Conservation (phyloP, 2,797 vertebrate genomes). For the Megaceryle alcyon region DNA sequence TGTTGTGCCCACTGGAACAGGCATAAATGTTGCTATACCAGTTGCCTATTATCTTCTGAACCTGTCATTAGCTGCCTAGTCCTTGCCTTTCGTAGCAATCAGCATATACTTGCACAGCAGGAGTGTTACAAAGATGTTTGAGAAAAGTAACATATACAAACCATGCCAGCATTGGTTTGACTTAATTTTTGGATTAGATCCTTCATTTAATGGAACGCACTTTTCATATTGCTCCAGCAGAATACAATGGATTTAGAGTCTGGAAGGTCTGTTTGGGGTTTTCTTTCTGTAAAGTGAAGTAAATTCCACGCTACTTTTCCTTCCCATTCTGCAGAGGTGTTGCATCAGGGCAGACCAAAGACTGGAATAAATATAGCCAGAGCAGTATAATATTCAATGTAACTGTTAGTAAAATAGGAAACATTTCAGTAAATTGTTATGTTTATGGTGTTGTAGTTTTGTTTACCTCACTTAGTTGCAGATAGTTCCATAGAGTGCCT, state of each 20-base stretch:
- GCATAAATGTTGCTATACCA: rapidly evolving
- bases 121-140: not conserved
- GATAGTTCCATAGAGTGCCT: not conserved
- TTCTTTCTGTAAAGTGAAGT: not conserved
- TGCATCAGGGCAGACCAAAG: not conserved
- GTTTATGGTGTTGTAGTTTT: not conserved
- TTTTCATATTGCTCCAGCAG: not conserved
- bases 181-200: not conserved
- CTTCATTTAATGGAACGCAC: not conserved
- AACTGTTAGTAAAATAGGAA: not conserved
- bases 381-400: not conserved
- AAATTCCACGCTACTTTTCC: not conserved
- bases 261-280: not conserved
- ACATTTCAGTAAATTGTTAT: not conserved
- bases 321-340: not conserved
- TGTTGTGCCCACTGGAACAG: not conserved
- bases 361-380: not conserved
- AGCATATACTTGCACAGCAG: not conserved
- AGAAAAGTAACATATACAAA: not conserved
- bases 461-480: not conserved
- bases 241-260: not conserved
- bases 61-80: not conserved
- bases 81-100: not conserved
- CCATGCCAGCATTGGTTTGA: not conserved
- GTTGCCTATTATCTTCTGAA: not conserved